phyloP scores from a whole-genome alignment of 2,797 vertebrate genomes.

The Melanotaenia pygmaea region DNA sequence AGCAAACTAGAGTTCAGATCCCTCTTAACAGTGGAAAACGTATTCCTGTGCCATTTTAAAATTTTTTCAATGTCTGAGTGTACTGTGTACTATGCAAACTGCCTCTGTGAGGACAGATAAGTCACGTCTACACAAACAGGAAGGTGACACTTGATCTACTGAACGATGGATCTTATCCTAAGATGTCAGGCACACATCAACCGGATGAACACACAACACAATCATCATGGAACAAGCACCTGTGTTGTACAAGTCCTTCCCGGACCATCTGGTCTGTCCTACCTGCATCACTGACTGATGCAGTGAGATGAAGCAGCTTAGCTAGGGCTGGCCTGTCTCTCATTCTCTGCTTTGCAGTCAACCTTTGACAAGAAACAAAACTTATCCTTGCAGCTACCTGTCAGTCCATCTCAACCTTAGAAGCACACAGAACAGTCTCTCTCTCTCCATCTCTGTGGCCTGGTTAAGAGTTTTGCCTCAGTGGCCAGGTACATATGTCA shows the following conservation, averaged over 20 bases:
- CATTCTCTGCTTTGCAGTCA: slow-evolving; percentile 57
- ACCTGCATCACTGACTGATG: slow-evolving; percentile 57
- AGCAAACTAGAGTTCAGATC: not conserved
- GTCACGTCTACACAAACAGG: slow-evolving; percentile 21
- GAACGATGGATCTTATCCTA: slow-evolving; percentile 51
- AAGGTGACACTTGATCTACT: slow-evolving; percentile 17
- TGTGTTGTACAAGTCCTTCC: slow-evolving; percentile 52
- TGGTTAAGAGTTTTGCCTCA: slow-evolving; percentile 68
- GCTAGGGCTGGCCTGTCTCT: slow-evolving; percentile 48
- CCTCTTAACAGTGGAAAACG: not conserved
- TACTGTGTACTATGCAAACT: too few species aligned
- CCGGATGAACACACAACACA: slow-evolving; percentile 51
- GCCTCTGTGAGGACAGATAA: not conserved
- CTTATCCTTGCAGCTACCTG: slow-evolving; percentile 62
- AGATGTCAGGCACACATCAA: slow-evolving; percentile 39
- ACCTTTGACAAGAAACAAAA: slow-evolving; percentile 63
- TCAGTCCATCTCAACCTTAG: slow-evolving; percentile 68
- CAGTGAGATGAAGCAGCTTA: slow-evolving; percentile 51
- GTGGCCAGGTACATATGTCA: slow-evolving; percentile 56
- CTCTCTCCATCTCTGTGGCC: slow-evolving; percentile 43
- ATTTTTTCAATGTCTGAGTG: not conserved
- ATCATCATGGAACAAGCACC: slow-evolving; percentile 58
- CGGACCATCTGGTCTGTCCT: slow-evolving; percentile 65
- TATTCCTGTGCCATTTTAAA: not conserved
- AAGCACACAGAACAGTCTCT: slow-evolving; percentile 33